These are phyloP conservation scores for Camponotus floridanus DNA, from an alignment of 1,140 invertebrate species.

Conservation along the genomic window DNA sequence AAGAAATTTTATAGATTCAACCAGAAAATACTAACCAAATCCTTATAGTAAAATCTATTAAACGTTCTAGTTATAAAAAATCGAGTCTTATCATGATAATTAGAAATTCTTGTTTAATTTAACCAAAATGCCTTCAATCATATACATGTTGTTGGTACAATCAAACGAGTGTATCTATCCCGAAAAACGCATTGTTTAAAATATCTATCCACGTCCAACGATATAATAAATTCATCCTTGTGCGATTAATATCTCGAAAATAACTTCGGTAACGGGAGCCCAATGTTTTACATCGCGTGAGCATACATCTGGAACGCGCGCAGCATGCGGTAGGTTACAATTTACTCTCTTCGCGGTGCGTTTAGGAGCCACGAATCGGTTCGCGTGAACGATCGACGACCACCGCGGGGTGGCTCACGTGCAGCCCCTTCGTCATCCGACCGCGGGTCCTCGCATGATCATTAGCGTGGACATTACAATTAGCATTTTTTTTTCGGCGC, in stretches of 20 bases:
- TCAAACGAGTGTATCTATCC: no score
- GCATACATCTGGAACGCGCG: slow-evolving; percentile 17
- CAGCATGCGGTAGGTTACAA: slow-evolving; percentile 68
- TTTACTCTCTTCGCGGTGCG: slow-evolving; percentile 65
- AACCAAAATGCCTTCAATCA: no score
- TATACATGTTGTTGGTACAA: no score
- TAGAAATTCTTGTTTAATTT: no score
- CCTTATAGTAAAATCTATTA: no score
- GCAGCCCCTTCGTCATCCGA: slow-evolving; percentile 52
- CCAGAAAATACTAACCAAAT: no score
- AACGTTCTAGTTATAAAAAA: no score
- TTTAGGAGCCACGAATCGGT: slow-evolving; percentile 70
- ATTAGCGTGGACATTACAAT: slow-evolving; percentile 72
- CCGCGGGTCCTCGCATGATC: not conserved
- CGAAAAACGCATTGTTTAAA: not conserved
- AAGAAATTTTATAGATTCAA: no score
- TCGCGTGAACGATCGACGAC: slow-evolving; percentile 68
- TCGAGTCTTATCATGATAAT: no score
- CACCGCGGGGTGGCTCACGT: slow-evolving; percentile 67
- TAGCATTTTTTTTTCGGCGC: slow-evolving; percentile 66
- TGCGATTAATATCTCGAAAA: slow-evolving; percentile 15
- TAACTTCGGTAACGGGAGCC: not conserved
- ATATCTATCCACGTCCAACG: not conserved
- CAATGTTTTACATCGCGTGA: slow-evolving; percentile 23
- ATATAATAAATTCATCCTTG: not conserved